Percentiles rank a stretch among this genome's conserved stretches.
phyloP scores from a whole-genome alignment of 2,797 vertebrate genomes.

The Hoplostethus mediterraneus region DNA sequence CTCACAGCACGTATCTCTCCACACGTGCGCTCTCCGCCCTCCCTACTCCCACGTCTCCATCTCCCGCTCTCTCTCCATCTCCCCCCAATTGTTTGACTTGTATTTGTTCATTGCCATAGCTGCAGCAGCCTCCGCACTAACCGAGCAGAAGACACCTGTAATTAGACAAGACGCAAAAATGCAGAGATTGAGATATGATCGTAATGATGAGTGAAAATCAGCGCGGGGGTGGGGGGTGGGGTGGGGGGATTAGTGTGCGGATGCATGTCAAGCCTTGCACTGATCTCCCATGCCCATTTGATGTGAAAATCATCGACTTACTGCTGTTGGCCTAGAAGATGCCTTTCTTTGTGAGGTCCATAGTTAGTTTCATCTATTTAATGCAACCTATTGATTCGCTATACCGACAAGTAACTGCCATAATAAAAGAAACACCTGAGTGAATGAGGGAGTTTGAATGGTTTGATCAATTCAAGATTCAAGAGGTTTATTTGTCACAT shows the following conservation, averaged over 20 bases:
- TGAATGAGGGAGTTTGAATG: constrained; percentile 26
- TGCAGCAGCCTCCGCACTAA: constrained; percentile 58
- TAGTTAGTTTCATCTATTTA: constrained; percentile 32
- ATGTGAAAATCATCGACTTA: constrained; percentile 2
- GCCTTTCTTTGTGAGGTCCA: constrained; percentile 28
- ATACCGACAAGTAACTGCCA: neutral
- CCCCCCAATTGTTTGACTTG: constrained; percentile 69
- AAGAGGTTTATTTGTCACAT: too few relatives aligned
- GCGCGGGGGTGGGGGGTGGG: too few relatives aligned
- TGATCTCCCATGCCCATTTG: constrained; percentile 8
- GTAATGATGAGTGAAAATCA: constrained; percentile 56
- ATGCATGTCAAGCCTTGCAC: constrained; percentile 47
- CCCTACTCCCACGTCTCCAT: constrained; percentile 29
- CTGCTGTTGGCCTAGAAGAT: constrained; percentile 2
- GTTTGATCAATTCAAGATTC: too few relatives aligned
- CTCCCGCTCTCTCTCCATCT: constrained; percentile 8
- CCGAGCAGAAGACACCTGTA: constrained; percentile 50
- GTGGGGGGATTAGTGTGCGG: constrained; percentile 41
- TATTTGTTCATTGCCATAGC: constrained; percentile 81
- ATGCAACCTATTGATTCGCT: constrained; percentile 24
- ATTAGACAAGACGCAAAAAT: constrained; percentile 55
- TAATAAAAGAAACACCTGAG: constrained; percentile 46
- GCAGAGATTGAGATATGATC: constrained; percentile 38
- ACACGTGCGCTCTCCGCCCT: constrained; percentile 37
- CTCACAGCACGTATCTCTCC: constrained; percentile 50